Conservation (phyloP, 2,797 vertebrate genomes). For the Muscicapa comitata region DNA sequence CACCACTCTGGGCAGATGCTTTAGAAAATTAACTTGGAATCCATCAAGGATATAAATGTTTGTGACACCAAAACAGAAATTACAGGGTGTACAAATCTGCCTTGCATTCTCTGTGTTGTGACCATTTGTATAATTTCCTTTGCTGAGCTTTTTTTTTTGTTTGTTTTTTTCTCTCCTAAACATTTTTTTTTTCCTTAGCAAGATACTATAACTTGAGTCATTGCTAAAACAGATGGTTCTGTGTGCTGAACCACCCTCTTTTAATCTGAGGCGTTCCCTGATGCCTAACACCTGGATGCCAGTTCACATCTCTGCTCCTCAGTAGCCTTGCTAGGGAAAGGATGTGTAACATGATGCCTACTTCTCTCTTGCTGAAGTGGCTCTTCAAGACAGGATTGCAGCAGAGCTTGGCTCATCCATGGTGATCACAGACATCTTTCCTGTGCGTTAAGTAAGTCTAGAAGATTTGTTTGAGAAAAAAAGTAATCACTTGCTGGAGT, state of each 20-base stretch:
- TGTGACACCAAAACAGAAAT: not conserved
- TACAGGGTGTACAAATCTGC: not conserved
- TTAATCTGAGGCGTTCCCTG: not conserved
- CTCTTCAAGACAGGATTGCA: not conserved
- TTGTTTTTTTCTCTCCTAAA: not conserved
- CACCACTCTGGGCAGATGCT: not conserved
- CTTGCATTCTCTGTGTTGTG: not conserved
- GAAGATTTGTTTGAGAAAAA: not conserved
- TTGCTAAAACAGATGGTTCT: not conserved
- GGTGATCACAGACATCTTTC: not conserved
- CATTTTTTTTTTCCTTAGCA: not conserved
- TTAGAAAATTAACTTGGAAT: not conserved
- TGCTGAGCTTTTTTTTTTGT: not conserved
- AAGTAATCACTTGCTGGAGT: not conserved
- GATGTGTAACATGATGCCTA: fast-evolving
- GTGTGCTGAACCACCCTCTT: not conserved
- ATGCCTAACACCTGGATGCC: not conserved
- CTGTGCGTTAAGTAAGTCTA: not conserved
- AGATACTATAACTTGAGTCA: not conserved
- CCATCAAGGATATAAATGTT: not conserved
- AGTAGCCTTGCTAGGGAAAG: not conserved
- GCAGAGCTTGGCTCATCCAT: not conserved
- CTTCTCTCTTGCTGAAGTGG: not conserved
- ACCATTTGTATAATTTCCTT: not conserved
- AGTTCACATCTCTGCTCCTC: not conserved